Evolutionary conservation across 1,140 invertebrate genomes (phyloP).

Genomic region (Drosophila melanica): DNA sequence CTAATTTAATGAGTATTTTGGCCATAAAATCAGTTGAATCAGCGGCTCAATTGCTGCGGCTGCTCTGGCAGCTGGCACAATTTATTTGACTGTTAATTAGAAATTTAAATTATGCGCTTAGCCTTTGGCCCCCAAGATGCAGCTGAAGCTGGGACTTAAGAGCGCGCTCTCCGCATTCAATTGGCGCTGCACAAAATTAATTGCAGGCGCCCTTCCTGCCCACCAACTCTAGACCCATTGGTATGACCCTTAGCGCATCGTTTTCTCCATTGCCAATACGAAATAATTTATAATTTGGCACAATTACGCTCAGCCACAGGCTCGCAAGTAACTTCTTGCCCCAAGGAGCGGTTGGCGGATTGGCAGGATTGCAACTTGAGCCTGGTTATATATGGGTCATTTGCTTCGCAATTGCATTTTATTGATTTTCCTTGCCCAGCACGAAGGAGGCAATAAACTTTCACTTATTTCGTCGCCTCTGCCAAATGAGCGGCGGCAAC

Average conservation of each 20-base stretch:
- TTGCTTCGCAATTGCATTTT: constrained; percentile 72
- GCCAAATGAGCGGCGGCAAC: constrained; percentile 35
- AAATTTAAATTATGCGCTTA: constrained; percentile 80
- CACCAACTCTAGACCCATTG: neutral
- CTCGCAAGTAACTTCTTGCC: constrained; percentile 31
- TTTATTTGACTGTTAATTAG: constrained; percentile 82
- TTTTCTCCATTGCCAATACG: constrained; percentile 70
- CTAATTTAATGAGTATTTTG: constrained; percentile 76
- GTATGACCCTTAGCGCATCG: constrained; percentile 48
- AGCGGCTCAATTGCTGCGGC: constrained; percentile 64
- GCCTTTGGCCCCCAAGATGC: constrained; percentile 48
- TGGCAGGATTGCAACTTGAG: constrained; percentile 14
- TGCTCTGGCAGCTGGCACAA: constrained; percentile 67
- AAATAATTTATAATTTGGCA: constrained; percentile 82
- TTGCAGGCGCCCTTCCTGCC: constrained; percentile 47
- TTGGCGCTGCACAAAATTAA: constrained; percentile 76
- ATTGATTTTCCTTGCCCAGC: constrained; percentile 63
- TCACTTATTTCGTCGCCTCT: constrained; percentile 74
- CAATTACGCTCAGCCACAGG: constrained; percentile 71
- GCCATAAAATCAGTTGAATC: constrained; percentile 74
- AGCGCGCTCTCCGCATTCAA: constrained; percentile 52
- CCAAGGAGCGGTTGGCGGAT: constrained; percentile 7
- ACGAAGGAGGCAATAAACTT: constrained; percentile 65
- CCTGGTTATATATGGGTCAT: constrained; percentile 72
- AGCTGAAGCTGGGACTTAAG: neutral